Evolutionary conservation across 2,888 invertebrate species (phyloP), one percentile per base, ranked within the genome.

Genomic region (Limulus polyphemus): DNA sequence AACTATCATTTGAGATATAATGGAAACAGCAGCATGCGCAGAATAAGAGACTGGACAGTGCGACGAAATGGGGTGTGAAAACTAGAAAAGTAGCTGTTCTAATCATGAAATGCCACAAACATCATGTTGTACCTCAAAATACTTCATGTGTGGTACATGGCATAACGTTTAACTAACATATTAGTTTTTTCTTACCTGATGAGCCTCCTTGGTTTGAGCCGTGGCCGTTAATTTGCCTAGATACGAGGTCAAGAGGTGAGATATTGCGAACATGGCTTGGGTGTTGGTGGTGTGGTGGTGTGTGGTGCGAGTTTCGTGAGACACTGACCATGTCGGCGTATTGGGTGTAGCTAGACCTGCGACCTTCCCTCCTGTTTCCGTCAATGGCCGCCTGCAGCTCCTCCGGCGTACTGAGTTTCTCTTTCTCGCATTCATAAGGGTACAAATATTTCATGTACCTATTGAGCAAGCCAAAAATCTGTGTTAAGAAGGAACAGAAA

Each of bases 401-500:
- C 10, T 84, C 83, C n/a, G 93, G 89, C 10, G 90, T 88, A 69
- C 95, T 95, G 65, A 99, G 80, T 69, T 88, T 87, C 74, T 90
- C 85, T 80, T 92, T 95, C 74, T 97, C 94, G 76, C 97, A 98
- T 78, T 99, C 99, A 78, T 94, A 99, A 16, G 97, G 94, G 76
- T 99, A 99, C 68, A 99, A 80, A 80, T 97, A 99, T 78, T 98
- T 99, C 93, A 98, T 98, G 77, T 99, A 99, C 79, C 98, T 98
- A 82, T 32, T 1, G 32, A 0, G 32, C 2, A 32, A 32, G 32
- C 7, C 7, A 32, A 32, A 32, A 32, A 32, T 32, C 32, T 32
- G 32, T 4, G 32, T 32, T 32, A 32, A 32, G 7, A 32, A 32
- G 3, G 32, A 32, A 32, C 32, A 32, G 7, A 32, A 5, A 32